Evolutionary conservation across 2,888 invertebrate species (phyloP), one percentile per base, ranked within the genome.

Genomic region (Tillus elongatus): DNA sequence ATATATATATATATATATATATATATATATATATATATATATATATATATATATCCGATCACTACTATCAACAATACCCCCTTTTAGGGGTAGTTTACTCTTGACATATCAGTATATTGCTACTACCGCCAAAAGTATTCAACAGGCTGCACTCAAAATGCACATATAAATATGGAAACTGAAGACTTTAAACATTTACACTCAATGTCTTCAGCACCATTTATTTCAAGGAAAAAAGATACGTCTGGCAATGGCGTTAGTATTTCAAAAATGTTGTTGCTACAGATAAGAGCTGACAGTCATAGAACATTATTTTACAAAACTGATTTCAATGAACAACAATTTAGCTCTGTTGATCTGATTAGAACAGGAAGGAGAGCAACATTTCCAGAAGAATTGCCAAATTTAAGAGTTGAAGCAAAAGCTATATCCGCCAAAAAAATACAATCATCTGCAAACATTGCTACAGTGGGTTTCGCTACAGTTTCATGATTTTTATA

Each of bases 191-290:
- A 19, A 19, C 24, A 19, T 19, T 19, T 19, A n/a, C n/a, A 19
- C 24, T 19, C 24, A 6, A 19, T n/a, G n/a, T 19, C 24, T 19
- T 6, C 24, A 19, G 6, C 24, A 6, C 24, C 24, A 19, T 19
- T 19, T n/a, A 19, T 19, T 19, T 19, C 24, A 19, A 19, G 6
- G n/a, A 19, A 19, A 19, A 19, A 19, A 19, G 24, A 19, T 19
- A n/a, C n/a, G 24, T 19, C 24, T 19, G 24, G 24, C n/a, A 19
- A 19, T 19, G 24, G n/a, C 24, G 24, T 19, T 19, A 19, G 24
- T 19, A n/a, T 19, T 19, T 19, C 24, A 19, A 19, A 19, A 19
- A 19, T 19, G 24, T 6, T 19, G 24, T 19, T 19, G 24, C n/a
- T 19, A 8, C 24, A n/a, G 24, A 19, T 19, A 19, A 19, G 24